Percentiles rank a stretch among this genome's conserved stretches.
phyloP scores from a whole-genome alignment of 1,140 invertebrate genomes.

The Drosophila pseudoananassae region DNA sequence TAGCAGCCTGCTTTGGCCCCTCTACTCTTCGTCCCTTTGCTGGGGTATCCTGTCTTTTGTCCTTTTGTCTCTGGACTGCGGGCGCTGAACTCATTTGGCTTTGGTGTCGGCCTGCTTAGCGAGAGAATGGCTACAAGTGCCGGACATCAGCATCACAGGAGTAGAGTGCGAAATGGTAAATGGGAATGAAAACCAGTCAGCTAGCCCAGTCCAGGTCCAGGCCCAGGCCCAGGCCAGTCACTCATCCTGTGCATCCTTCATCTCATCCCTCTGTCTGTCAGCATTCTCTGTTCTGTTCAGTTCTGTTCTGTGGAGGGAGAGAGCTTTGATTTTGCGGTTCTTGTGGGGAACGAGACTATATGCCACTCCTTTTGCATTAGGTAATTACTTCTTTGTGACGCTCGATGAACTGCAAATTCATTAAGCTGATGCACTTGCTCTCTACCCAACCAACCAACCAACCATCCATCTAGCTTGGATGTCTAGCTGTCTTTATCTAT shows the following conservation, averaged over 20 bases:
- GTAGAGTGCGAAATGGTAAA: background rate
- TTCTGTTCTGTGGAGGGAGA: conserved; percentile 18
- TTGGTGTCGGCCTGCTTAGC: conserved; percentile 67
- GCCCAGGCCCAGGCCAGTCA: conserved; percentile 12
- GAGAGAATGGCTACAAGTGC: conserved; percentile 65
- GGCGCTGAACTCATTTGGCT: conserved; percentile 72
- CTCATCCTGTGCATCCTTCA: conserved; percentile 38
- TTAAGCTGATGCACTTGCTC: conserved; percentile 61
- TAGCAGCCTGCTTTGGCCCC: background rate
- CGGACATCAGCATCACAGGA: conserved; percentile 19
- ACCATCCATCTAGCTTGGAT: background rate
- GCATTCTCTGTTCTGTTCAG: conserved; percentile 26
- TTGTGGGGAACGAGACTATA: background rate
- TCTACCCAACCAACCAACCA: too few species aligned
- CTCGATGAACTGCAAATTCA: conserved; percentile 72
- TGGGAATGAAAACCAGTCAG: conserved; percentile 15
- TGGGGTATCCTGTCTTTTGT: conserved; percentile 12
- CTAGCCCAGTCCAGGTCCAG: conserved; percentile 14
- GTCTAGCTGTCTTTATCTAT: too few species aligned
- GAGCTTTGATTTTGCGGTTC: conserved; percentile 72
- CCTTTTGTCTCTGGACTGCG: conserved; percentile 29
- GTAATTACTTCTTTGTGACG: conserved; percentile 77
- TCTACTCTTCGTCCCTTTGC: conserved; percentile 13
- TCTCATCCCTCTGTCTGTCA: conserved; percentile 29
- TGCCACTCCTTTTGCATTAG: conserved; percentile 55